Evolutionary conservation across 37 sponge, comb jelly and placozoan genomes (phyloP).

Genomic region (Petrosia ficiformis): DNA sequence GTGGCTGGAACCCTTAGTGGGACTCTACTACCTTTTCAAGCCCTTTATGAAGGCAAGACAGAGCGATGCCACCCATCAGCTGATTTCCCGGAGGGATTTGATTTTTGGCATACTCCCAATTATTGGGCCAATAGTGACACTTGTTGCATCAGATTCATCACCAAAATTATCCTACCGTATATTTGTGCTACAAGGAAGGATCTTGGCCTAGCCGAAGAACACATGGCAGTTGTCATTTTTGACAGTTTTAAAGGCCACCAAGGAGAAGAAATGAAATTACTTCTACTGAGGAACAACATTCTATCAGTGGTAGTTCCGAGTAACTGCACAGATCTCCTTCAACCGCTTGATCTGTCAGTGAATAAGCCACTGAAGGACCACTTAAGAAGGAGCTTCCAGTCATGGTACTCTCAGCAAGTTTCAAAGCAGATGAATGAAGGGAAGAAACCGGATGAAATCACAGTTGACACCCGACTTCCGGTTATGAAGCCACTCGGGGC

Average conservation of each 20-base stretch:
- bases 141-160: conserved; percentile 14
- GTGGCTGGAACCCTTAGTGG: conserved; percentile 17
- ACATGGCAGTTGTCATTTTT: conserved; percentile 35
- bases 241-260: conserved; percentile 44
- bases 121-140: conserved; percentile 54
- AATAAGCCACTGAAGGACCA: conserved; percentile 50
- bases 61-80: conserved; percentile 15
- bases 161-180: conserved; percentile 44
- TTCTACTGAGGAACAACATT: conserved; percentile 30
- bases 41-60: conserved; percentile 11
- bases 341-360: conserved; percentile 28
- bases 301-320: conserved; percentile 23
- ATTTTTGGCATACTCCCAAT: conserved; percentile 40
- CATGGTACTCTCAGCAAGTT: conserved; percentile 42
- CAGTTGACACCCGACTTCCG: conserved; percentile 19
- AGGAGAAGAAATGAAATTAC: conserved; percentile 9
- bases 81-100: conserved; percentile 23
- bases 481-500: too few relatives aligned
- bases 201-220: conserved; percentile 8
- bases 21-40: conserved; percentile 17
- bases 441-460: conserved; percentile 18
- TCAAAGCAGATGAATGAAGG: conserved; percentile 19
- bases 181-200: conserved; percentile 10
- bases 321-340: conserved; percentile 37
- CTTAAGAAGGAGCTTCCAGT: conserved; percentile 19